These are phyloP conservation scores for Caloenas nicobarica DNA, from an alignment of 2,113 vertebrate genomes.

Conservation along the genomic window DNA sequence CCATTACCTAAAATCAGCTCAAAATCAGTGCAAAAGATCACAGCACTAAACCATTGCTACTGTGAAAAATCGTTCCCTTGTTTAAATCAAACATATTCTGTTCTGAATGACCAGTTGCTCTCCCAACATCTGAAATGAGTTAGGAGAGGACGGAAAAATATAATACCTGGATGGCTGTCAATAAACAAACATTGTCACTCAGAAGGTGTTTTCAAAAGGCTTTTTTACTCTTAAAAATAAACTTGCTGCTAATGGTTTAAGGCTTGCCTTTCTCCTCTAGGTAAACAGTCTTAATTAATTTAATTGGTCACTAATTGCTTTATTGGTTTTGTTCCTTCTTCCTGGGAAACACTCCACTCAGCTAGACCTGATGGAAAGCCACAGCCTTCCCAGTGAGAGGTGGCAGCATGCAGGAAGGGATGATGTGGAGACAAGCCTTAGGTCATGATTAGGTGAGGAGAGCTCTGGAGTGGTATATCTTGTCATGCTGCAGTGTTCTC, in stretches of 20 bases:
- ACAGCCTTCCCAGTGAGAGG: background rate
- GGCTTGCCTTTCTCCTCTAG: conserved; percentile 47
- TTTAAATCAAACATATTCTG: background rate
- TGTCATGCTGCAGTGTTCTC: background rate
- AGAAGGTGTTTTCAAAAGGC: conserved; percentile 54
- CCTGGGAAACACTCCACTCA: background rate
- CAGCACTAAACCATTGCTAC: background rate
- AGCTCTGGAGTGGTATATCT: background rate
- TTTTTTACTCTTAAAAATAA: conserved; percentile 54
- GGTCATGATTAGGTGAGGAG: background rate
- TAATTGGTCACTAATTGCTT: conserved; percentile 51
- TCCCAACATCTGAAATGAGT: conserved; percentile 54
- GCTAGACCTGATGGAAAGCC: background rate
- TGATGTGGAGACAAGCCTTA: background rate
- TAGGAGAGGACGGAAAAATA: conserved; percentile 24
- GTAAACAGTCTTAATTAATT: conserved; percentile 51
- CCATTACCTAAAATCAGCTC: background rate
- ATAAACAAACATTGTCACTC: conserved; percentile 56
- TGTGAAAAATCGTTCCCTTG: background rate
- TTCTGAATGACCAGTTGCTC: background rate
- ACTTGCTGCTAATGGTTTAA: conserved; percentile 51
- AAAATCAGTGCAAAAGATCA: background rate
- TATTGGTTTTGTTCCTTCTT: conserved; percentile 32
- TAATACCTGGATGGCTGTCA: conserved; percentile 26
- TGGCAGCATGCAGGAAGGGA: background rate